Percentiles rank a stretch among this genome's conserved stretches.
phyloP scores from a whole-genome alignment of 2,888 invertebrate species.

The Ganaspis brasiliensis region DNA sequence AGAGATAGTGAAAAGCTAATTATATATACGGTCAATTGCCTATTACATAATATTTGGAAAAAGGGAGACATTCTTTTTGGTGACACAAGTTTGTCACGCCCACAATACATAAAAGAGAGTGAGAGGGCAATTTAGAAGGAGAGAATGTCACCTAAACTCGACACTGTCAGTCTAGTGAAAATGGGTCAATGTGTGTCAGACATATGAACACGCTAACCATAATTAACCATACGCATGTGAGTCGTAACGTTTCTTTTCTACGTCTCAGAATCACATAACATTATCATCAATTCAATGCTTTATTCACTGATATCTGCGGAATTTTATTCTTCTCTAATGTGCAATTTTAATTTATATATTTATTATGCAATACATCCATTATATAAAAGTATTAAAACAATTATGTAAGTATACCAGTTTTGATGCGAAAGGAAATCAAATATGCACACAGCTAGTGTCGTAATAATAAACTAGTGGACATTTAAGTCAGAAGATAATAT shows the following conservation, averaged over 20 bases:
- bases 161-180: constrained; percentile 8
- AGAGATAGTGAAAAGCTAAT: no score
- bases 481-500: no score
- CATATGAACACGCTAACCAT: constrained; percentile 4
- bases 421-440: constrained; percentile 1
- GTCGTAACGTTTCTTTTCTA: no score
- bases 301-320: no score
- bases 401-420: constrained; percentile 25
- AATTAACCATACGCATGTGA: constrained; percentile 34
- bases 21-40: no score
- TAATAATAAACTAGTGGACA: no score
- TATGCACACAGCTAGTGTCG: background rate
- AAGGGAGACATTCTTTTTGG: no score
- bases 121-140: constrained; percentile 20
- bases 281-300: no score
- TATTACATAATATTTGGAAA: no score
- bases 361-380: constrained; percentile 3
- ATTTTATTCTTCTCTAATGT: no score
- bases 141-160: constrained; percentile 24
- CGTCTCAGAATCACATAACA: no score
- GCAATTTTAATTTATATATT: background rate
- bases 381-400: background rate
- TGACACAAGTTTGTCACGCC: no score
- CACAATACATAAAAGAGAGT: background rate
- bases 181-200: constrained; percentile 25